Conservation (phyloP, 2,797 vertebrate species). For the Tauraco hartlaubi region DNA sequence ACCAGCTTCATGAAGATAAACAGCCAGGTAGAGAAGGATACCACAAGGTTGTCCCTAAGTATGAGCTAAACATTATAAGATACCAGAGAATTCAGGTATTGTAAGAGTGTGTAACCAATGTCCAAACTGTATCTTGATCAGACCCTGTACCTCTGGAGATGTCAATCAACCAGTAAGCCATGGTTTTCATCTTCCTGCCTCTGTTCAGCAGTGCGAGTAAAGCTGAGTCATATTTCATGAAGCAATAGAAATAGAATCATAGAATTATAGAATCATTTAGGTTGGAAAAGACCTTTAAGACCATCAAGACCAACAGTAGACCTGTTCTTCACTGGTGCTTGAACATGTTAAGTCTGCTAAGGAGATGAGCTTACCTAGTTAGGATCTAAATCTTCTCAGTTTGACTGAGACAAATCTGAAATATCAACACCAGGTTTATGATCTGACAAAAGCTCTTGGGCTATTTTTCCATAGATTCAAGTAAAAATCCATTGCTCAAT, state of each 20-base stretch:
- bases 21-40: neutral
- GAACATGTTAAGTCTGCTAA: neutral
- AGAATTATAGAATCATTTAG: neutral
- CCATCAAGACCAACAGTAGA: neutral
- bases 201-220: neutral
- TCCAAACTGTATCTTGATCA: neutral
- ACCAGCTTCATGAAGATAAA: neutral
- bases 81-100: neutral
- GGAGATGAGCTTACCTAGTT: neutral
- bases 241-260: neutral
- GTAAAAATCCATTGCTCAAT: neutral
- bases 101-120: neutral
- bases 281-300: neutral
- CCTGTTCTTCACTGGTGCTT: neutral
- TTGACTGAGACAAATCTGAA: neutral
- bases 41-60: neutral
- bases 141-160: neutral
- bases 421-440: fast-evolving
- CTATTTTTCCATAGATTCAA: neutral
- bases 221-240: neutral
- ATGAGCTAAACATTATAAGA: neutral
- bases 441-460: neutral
- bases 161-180: neutral
- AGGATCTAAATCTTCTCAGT: neutral
- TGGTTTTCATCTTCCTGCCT: neutral